These are phyloP conservation scores for Sphaeridia pumilis DNA, from an alignment of 2,888 invertebrate genomes.

Conservation along the genomic window DNA sequence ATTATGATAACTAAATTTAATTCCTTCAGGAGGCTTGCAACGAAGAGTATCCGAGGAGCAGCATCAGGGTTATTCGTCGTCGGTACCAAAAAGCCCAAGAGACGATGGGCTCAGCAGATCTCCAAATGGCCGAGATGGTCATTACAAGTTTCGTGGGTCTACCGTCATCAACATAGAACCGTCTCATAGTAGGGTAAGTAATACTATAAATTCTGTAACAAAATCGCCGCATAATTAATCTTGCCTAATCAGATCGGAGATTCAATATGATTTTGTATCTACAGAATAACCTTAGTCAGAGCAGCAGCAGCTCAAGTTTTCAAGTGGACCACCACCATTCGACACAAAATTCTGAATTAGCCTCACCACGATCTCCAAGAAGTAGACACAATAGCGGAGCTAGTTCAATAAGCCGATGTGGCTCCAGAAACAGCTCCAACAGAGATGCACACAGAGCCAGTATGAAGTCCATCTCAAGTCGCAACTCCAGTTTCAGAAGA, in stretches of 20 bases:
- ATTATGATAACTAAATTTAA: too few relatives aligned
- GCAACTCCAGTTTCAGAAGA: constrained; percentile 13
- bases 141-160: constrained; percentile 14
- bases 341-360: constrained; percentile 12
- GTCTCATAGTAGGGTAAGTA: constrained; percentile 10
- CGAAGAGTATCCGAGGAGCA: constrained; percentile 16
- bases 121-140: constrained; percentile 4
- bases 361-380: constrained; percentile 13
- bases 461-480: constrained; percentile 16
- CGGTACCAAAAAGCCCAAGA: constrained; percentile 10
- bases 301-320: constrained; percentile 17
- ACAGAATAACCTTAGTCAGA: constrained; percentile 14
- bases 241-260: background rate
- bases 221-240: too few relatives aligned
- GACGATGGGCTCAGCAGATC: constrained; percentile 15
- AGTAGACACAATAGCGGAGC: constrained; percentile 20
- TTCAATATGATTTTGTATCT: background rate
- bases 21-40: constrained; percentile 15
- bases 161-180: constrained; percentile 19
- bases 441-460: constrained; percentile 14
- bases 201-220: background rate
- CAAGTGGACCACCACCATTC: constrained; percentile 14
- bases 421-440: constrained; percentile 9
- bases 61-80: constrained; percentile 9
- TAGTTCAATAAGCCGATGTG: constrained; percentile 16